A percentile compares a stretch with the other conserved stretches of the same genome.
Conservation (phyloP, 2,888 invertebrate genomes). For the Tinea pellionella region DNA sequence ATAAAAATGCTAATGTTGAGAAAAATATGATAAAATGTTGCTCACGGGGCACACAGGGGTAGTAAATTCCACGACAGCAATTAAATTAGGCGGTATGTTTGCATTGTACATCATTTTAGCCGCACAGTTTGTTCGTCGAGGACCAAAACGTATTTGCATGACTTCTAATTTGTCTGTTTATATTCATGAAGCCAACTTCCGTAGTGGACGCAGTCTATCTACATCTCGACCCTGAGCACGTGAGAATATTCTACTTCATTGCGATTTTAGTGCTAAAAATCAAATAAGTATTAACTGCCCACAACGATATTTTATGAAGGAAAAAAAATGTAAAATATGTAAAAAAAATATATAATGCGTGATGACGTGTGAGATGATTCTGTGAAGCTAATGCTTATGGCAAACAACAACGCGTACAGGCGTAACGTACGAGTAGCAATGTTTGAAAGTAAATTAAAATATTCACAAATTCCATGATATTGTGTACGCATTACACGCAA, state of each 20-base stretch:
- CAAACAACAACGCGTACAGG: too few relatives aligned
- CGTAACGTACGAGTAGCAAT: too few relatives aligned
- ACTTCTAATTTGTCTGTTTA: conserved; percentile 60
- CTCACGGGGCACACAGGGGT: conserved; percentile 13
- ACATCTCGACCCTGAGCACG: not conserved
- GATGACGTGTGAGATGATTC: too few relatives aligned
- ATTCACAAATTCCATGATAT: too few relatives aligned
- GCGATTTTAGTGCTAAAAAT: too few relatives aligned
- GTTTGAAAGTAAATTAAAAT: too few relatives aligned
- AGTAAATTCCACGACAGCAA: conserved; percentile 41
- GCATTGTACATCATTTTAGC: conserved; percentile 13
- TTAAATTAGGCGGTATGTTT: conserved; percentile 38
- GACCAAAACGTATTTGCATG: conserved; percentile 18
- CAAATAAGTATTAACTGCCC: not conserved
- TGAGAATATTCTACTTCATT: not conserved
- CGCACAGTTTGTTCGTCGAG: conserved; percentile 11
- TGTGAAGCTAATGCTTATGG: too few relatives aligned
- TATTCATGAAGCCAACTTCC: conserved; percentile 46
- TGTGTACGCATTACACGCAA: too few relatives aligned
- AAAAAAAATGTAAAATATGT: too few relatives aligned
- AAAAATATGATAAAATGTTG: conserved; percentile 6
- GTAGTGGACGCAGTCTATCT: not conserved
- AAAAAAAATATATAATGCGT: too few relatives aligned
- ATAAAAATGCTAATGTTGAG: not conserved
- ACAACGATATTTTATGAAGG: too few relatives aligned